Conservation (phyloP, 2,888 invertebrate genomes). For the Leptopilina syphax region DNA sequence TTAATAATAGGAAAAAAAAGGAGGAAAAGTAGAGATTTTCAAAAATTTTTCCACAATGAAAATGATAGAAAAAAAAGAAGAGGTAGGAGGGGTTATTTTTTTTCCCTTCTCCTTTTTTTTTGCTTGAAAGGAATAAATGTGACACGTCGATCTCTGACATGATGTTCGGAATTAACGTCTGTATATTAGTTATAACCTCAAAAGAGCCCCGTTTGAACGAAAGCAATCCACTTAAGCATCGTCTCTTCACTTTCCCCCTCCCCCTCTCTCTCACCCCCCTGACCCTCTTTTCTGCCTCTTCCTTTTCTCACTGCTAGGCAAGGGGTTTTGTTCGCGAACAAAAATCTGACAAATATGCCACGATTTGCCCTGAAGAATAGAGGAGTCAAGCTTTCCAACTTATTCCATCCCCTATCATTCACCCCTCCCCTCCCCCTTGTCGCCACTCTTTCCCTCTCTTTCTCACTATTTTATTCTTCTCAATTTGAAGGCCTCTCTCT, state of each 20-base stretch:
- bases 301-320: conserved; percentile 13
- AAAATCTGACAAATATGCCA: conserved; percentile 77
- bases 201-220: conserved; percentile 58
- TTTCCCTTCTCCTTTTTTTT: not conserved
- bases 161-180: conserved; percentile 60
- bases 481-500: conserved; percentile 9
- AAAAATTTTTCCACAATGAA: too few relatives aligned
- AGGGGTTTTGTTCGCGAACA: conserved; percentile 74
- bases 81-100: too few relatives aligned
- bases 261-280: conserved; percentile 47
- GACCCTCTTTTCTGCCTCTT: too few relatives aligned
- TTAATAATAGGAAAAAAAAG: too few relatives aligned
- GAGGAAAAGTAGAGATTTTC: too few relatives aligned
- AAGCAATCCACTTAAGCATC: conserved; percentile 74
- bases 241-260: conserved; percentile 4
- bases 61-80: too few relatives aligned
- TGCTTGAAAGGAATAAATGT: conserved; percentile 41
- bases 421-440: conserved; percentile 38
- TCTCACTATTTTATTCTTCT: conserved; percentile 37
- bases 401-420: conserved; percentile 45
- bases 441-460: conserved; percentile 42
- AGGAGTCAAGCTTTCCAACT: conserved; percentile 60
- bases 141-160: conserved; percentile 47
- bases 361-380: conserved; percentile 73
- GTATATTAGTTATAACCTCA: conserved; percentile 59